Conservation (phyloP, 2,888 invertebrate species). For the Aricia artaxerxes region DNA sequence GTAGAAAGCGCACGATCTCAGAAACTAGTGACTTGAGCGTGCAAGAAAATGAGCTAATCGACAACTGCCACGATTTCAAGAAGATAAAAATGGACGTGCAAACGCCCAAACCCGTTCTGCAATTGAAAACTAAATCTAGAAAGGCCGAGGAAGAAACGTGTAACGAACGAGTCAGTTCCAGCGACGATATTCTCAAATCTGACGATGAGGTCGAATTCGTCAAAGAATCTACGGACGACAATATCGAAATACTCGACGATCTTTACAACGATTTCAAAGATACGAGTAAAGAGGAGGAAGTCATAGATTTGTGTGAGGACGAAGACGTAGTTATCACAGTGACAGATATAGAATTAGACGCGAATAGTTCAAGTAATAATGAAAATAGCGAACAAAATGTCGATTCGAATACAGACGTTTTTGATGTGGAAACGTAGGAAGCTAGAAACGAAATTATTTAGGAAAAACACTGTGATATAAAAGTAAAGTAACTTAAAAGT, state of each 20-base stretch:
- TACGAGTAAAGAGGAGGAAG: constrained; percentile 49
- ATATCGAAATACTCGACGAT: constrained; percentile 47
- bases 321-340: constrained; percentile 56
- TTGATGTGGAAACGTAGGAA: constrained; percentile 11
- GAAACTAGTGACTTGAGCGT: constrained; percentile 65
- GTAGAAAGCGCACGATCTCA: constrained; percentile 66
- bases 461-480: constrained; percentile 24
- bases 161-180: constrained; percentile 14
- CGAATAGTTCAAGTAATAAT: constrained; percentile 62
- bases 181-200: constrained; percentile 6
- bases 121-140: constrained; percentile 61
- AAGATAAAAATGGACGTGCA: constrained; percentile 62
- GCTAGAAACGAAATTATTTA: background rate
- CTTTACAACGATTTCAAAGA: constrained; percentile 24
- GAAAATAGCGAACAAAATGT: constrained; percentile 61
- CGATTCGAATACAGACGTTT: constrained; percentile 36
- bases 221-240: constrained; percentile 51
- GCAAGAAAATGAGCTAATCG: constrained; percentile 64
- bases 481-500: constrained; percentile 19
- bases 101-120: constrained; percentile 55
- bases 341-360: constrained; percentile 56
- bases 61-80: constrained; percentile 70
- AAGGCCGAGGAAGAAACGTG: constrained; percentile 8
- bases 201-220: constrained; percentile 35
- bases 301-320: constrained; percentile 69